Evolutionary conservation across 2,888 invertebrate species (phyloP), one percentile per base, ranked within the genome.

Genomic region (Philereme vetulata): DNA sequence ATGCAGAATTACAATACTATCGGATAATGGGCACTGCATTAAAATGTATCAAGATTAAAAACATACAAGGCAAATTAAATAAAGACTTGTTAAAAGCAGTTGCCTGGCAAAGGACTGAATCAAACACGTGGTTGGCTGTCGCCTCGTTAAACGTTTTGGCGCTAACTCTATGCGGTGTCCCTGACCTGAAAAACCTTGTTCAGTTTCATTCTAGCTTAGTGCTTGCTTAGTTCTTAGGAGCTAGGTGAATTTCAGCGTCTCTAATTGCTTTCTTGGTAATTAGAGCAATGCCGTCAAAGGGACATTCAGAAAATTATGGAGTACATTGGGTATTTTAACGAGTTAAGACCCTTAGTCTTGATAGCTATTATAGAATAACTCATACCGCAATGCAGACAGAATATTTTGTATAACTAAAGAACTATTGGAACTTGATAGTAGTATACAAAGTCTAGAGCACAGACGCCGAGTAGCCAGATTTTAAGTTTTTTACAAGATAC

Each of bases 151-250:
- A 70, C 74, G 72, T 75, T 80, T 79, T 81, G 78, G 78, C 76
- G 71, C 74, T 72, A 76, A 75, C 74, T 69, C 72, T 72, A 77
- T 80, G 82, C 82, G 69, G 79, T 77, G 81, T 78, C 84, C 84
- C 70, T 84, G 84, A 82, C 84, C 82, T 60, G 72, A 65, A 66
- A 72, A 55, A 68, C 60, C 76, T 76, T 76, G 77, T 76, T 57
- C 62, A 51, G 61, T 69, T 72, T 72, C 65, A 77, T 76, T 72
- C 56, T 58, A 50, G 60, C 70, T 73, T 75, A 66, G 75, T 72
- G n/a, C n/a, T n/a, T 7, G 7, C 35, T 7, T 35, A 35, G 35
- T 35, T 6, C 35, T n/a, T 35, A 21, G 21, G 21, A 21, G 35
- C 35, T 35, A 35, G 38, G 21, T 51, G 42, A 43, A 50, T 49